These are phyloP conservation scores for Podilymbus podiceps DNA, from an alignment of 2,113 vertebrate genomes.

Conservation along the genomic window DNA sequence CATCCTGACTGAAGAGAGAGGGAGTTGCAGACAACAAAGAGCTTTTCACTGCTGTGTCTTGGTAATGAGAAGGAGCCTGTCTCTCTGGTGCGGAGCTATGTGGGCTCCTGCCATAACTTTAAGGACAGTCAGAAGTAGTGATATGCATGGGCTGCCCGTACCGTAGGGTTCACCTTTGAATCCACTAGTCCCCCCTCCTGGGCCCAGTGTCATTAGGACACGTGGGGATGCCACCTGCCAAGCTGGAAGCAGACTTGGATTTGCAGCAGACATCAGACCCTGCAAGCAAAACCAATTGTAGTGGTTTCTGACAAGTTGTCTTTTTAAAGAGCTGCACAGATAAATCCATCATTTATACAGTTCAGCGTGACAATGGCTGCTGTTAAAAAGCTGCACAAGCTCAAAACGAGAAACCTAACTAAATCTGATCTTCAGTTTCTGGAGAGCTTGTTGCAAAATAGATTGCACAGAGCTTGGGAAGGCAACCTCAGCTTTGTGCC, in stretches of 20 bases:
- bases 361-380: not conserved
- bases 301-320: not conserved
- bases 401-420: not conserved
- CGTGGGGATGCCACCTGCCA: no score
- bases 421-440: not conserved
- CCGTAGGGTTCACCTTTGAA: not conserved
- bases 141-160: not conserved
- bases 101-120: no score
- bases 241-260: not conserved
- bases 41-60: not conserved
- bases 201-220: not conserved
- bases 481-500: not conserved
- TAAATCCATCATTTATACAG: not conserved
- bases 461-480: not conserved
- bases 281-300: not conserved
- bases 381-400: not conserved
- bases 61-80: no score
- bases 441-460: not conserved
- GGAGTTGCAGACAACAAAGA: not conserved
- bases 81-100: not conserved
- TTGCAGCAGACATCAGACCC: accelerated
- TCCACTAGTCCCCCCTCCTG: accelerated
- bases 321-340: not conserved
- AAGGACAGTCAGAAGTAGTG: not conserved
- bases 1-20: not conserved